Percentiles rank a stretch among this genome's conserved stretches.
These are phyloP conservation scores for Leptarthrus brevirostris DNA, from an alignment of 2,888 invertebrate genomes.

Conservation along the genomic window DNA sequence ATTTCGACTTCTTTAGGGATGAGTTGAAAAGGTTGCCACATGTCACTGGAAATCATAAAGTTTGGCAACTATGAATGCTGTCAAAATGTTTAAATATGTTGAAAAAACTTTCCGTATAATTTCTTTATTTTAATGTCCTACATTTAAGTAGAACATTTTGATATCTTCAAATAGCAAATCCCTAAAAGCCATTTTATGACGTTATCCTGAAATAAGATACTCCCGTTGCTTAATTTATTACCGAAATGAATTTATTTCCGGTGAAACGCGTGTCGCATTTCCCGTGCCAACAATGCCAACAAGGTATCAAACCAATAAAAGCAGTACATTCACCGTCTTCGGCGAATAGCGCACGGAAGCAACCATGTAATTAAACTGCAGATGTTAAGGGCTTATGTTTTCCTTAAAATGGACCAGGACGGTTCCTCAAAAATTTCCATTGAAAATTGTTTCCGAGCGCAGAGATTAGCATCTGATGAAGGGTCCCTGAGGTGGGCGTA, in stretches of 20 bases:
- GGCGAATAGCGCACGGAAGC: slow-evolving; percentile 49
- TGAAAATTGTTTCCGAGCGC: slow-evolving; percentile 22
- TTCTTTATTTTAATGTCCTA: too few species aligned
- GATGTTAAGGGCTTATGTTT: slow-evolving; percentile 47
- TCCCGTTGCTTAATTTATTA: neutral
- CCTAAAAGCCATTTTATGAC: neutral
- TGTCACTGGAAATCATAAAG: neutral
- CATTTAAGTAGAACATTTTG: too few species aligned
- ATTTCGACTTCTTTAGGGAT: too few species aligned
- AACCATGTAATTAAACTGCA: slow-evolving; percentile 54
- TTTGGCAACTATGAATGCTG: too few species aligned
- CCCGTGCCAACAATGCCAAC: too few species aligned
- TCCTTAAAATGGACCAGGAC: slow-evolving; percentile 15
- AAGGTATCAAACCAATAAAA: slow-evolving; percentile 32
- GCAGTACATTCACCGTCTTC: slow-evolving; percentile 27
- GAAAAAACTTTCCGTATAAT: too few species aligned
- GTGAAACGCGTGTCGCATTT: slow-evolving; percentile 51
- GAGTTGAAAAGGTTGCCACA: too few species aligned
- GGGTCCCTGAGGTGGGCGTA: slow-evolving; percentile 51
- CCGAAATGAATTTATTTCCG: slow-evolving; percentile 51
- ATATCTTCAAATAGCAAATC: too few species aligned
- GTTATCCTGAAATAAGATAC: neutral
- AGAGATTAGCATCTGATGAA: slow-evolving; percentile 53
- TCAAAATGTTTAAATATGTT: too few species aligned
- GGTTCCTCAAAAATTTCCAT: slow-evolving; percentile 29